Evolutionary conservation across 2,888 invertebrate species (phyloP).

Genomic region (Apantesis nais): DNA sequence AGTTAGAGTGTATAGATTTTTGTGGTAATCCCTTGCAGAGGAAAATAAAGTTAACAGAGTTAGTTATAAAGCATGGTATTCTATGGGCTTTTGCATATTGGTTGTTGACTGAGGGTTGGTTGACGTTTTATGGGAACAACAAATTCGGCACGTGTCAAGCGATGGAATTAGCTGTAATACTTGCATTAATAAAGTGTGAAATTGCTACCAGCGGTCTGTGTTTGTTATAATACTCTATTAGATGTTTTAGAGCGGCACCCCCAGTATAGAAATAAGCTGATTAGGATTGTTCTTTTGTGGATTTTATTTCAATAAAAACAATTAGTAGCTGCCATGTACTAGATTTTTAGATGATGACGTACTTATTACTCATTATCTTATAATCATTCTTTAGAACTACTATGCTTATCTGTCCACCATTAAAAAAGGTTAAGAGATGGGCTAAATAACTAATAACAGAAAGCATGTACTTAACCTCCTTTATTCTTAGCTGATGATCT

Average conservation of each 20-base stretch:
- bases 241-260: constrained; percentile 59
- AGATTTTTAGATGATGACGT: not conserved
- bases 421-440: not conserved
- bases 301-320: constrained; percentile 36
- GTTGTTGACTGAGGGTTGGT: constrained; percentile 54
- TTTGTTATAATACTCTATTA: constrained; percentile 83
- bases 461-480: not conserved
- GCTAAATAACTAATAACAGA: not conserved
- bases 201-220: constrained; percentile 78
- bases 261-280: constrained; percentile 43
- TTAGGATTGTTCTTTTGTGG: constrained; percentile 63
- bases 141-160: constrained; percentile 83
- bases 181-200: constrained; percentile 86
- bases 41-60: constrained; percentile 48
- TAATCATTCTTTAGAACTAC: not conserved
- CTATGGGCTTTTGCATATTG: constrained; percentile 53
- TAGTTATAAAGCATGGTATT: constrained; percentile 57
- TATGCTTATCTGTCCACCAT: not conserved
- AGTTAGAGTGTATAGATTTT: not conserved
- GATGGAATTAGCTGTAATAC: constrained; percentile 84
- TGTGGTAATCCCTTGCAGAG: constrained; percentile 34
- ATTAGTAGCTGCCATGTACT: not conserved
- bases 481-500: no score
- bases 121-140: constrained; percentile 79
- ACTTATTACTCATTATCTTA: not conserved